Evolutionary conservation across 2,888 invertebrate species (phyloP).

Genomic region (Hydrotaea cyrtoneurina): DNA sequence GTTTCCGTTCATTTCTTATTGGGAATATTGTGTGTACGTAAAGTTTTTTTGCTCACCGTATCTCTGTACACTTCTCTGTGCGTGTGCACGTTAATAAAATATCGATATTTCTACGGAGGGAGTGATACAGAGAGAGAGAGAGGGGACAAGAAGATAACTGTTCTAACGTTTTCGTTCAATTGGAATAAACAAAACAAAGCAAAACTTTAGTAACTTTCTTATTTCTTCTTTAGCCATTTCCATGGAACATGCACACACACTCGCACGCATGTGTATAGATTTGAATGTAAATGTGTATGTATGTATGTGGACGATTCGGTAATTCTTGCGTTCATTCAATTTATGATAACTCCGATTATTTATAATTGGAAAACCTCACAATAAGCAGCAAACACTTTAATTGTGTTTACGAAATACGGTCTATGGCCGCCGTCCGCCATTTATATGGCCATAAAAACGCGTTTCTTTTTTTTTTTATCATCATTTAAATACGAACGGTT

Average conservation of each 20-base stretch:
- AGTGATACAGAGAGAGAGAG: not conserved
- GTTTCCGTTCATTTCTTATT: too few relatives aligned
- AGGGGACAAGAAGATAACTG: slow-evolving; percentile 7
- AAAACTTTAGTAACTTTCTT: slow-evolving; percentile 14
- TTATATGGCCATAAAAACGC: slow-evolving; percentile 15
- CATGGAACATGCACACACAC: too few relatives aligned
- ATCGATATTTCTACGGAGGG: slow-evolving; percentile 16
- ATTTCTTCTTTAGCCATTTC: not conserved
- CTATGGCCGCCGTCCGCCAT: not conserved
- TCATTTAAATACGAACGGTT: slow-evolving; percentile 38
- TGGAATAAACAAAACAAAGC: not conserved
- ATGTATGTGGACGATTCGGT: not conserved
- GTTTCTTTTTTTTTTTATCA: slow-evolving; percentile 8
- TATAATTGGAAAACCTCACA: slow-evolving; percentile 17
- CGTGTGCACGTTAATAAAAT: not conserved
- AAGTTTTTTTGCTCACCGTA: too few relatives aligned
- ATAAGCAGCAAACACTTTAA: slow-evolving; percentile 2
- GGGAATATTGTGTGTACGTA: too few relatives aligned
- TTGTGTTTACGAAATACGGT: not conserved
- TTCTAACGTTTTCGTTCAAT: slow-evolving; percentile 7
- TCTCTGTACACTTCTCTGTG: too few relatives aligned
- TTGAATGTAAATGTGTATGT: too few relatives aligned
- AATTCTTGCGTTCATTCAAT: not conserved
- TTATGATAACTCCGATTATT: slow-evolving; percentile 8
- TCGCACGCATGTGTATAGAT: not conserved